phyloP scores from a whole-genome alignment of 2,113 vertebrate genomes.

The Sylvia atricapilla region DNA sequence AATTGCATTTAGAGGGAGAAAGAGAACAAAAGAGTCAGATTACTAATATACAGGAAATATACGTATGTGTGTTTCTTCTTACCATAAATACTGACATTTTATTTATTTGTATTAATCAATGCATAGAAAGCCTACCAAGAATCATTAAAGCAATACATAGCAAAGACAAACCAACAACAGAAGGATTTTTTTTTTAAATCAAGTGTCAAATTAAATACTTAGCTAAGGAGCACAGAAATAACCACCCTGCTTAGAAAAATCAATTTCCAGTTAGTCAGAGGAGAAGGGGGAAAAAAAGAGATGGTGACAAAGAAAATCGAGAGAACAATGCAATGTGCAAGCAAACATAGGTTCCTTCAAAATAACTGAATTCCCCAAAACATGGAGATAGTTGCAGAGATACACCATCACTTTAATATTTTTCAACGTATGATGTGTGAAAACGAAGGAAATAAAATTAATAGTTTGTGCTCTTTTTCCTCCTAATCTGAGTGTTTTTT shows the following conservation, averaged over 20 bases:
- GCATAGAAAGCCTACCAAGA: constrained; percentile 5
- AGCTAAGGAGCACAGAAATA: constrained; percentile 18
- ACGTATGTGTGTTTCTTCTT: not conserved
- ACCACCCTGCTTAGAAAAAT: not conserved
- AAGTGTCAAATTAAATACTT: not conserved
- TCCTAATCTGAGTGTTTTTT: not conserved
- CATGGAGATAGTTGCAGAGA: not conserved
- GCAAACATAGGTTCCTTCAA: not conserved
- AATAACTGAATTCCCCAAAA: not conserved
- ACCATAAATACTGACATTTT: constrained; percentile 39
- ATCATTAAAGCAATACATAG: not conserved
- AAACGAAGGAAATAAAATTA: not conserved
- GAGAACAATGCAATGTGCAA: not conserved
- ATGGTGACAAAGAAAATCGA: not conserved
- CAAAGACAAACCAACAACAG: not conserved
- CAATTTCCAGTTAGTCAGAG: constrained; percentile 33
- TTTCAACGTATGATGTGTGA: rapidly evolving
- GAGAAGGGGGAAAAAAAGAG: not conserved
- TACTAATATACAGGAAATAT: constrained; percentile 48
- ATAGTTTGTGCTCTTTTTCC: not conserved
- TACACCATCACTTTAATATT: not conserved
- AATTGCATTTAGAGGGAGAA: constrained; percentile 18
- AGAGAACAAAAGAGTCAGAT: constrained; percentile 18
- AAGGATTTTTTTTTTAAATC: not conserved
- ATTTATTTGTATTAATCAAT: constrained; percentile 45